Conservation (phyloP, 1,140 invertebrate species). For the Drosophila erecta region DNA sequence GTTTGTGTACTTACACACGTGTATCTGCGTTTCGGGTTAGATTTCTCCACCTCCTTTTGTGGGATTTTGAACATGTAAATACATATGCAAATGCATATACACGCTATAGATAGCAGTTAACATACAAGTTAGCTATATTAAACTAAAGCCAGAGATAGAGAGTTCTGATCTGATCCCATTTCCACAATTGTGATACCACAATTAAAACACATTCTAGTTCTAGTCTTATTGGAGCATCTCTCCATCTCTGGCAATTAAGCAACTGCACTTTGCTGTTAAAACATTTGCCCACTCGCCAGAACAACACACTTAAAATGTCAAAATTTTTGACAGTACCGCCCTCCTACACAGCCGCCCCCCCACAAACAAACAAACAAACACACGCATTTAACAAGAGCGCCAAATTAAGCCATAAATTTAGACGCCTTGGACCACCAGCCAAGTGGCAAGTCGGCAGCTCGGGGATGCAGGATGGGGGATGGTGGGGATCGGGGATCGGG, state of each 20-base stretch:
- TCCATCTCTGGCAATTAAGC: conserved; percentile 52
- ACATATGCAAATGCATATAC: not conserved
- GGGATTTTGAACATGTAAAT: not conserved
- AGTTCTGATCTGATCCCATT: too few species aligned
- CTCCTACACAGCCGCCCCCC: conserved; percentile 48
- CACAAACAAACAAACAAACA: conserved; percentile 38
- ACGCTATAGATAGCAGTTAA: too few species aligned
- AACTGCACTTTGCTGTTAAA: conserved; percentile 45
- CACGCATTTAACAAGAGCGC: conserved; percentile 78
- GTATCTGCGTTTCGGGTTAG: conserved; percentile 5
- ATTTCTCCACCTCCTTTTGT: conserved; percentile 14
- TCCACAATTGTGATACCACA: too few species aligned
- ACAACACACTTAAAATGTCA: conserved; percentile 79
- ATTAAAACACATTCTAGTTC: conserved; percentile 4
- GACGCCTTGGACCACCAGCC: conserved; percentile 70
- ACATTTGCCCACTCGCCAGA: conserved; percentile 67
- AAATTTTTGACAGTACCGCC: conserved; percentile 68
- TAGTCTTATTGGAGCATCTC: conserved; percentile 11
- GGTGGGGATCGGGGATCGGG: not conserved
- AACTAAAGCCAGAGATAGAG: too few species aligned
- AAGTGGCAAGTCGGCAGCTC: conserved; percentile 46
- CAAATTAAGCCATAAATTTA: conserved; percentile 83
- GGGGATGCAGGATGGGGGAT: not conserved
- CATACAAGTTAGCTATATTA: too few species aligned
- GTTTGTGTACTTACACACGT: conserved; percentile 16